Conservation (phyloP, 2,888 invertebrate genomes). For the Acrobasis repandana region DNA sequence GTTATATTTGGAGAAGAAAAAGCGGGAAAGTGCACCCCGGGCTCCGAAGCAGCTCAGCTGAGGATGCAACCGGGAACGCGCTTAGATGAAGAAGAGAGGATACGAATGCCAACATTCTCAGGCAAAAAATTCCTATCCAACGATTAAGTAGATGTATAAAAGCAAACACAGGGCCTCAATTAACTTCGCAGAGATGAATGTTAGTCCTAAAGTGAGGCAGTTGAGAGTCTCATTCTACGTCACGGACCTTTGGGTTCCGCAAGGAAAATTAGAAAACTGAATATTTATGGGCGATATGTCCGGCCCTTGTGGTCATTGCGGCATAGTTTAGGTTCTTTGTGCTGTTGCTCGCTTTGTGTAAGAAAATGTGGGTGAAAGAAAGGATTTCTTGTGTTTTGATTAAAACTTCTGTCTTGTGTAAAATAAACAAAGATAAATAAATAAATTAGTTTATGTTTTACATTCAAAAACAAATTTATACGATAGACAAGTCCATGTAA, state of each 20-base stretch:
- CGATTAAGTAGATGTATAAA: slow-evolving; percentile 38
- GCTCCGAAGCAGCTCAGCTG: too few species aligned
- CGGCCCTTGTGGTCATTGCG: slow-evolving; percentile 17
- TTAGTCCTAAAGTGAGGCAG: slow-evolving; percentile 54
- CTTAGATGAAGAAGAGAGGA: too few species aligned
- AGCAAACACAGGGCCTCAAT: slow-evolving; percentile 62
- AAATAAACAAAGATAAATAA: too few species aligned
- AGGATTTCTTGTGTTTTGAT: slow-evolving; percentile 6
- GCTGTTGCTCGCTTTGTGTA: slow-evolving; percentile 6
- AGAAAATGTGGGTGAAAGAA: not conserved
- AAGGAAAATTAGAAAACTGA: slow-evolving; percentile 33
- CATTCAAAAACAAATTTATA: too few species aligned
- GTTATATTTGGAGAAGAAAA: too few species aligned
- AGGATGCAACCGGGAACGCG: too few species aligned
- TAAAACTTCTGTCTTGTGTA: slow-evolving; percentile 3
- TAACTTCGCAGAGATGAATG: slow-evolving; percentile 70
- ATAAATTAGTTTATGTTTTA: too few species aligned
- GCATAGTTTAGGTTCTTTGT: slow-evolving; percentile 17
- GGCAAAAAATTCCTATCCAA: slow-evolving; percentile 35
- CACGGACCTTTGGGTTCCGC: slow-evolving; percentile 41
- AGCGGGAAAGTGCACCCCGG: too few species aligned
- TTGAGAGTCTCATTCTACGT: slow-evolving; percentile 47
- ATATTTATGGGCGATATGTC: slow-evolving; percentile 31
- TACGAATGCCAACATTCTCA: slow-evolving; percentile 5
- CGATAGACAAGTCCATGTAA: too few species aligned